Evolutionary conservation across 2,113 vertebrate genomes (phyloP).

Genomic region (Heterotilapia buettikoferi): DNA sequence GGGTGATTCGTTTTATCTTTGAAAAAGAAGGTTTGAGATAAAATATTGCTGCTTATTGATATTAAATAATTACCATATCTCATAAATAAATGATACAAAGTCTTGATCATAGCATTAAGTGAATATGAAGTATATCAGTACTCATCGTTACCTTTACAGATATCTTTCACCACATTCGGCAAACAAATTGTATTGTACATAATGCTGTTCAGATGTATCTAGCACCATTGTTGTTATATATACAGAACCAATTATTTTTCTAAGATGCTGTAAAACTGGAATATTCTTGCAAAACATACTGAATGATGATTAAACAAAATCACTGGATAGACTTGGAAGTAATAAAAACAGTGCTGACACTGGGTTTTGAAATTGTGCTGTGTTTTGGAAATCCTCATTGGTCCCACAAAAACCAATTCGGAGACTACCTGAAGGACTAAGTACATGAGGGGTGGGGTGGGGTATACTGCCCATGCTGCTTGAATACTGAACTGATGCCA

Average conservation of each 20-base stretch:
- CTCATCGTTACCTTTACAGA: background rate
- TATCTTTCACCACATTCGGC: background rate
- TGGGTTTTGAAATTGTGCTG: slow-evolving; percentile 25
- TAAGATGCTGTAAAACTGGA: slow-evolving; percentile 64
- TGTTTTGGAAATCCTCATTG: slow-evolving; percentile 14
- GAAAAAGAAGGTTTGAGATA: background rate
- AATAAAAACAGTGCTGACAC: slow-evolving; percentile 21
- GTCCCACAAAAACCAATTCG: slow-evolving; percentile 6
- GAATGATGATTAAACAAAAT: slow-evolving; percentile 11
- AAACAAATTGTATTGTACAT: slow-evolving; percentile 27
- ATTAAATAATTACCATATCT: background rate
- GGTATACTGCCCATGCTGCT: slow-evolving; percentile 38
- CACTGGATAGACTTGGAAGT: background rate
- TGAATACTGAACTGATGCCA: slow-evolving; percentile 37
- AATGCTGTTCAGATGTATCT: slow-evolving; percentile 40
- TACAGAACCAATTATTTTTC: slow-evolving; percentile 75
- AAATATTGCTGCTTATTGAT: background rate
- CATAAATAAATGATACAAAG: background rate
- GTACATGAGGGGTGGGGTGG: background rate
- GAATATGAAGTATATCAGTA: background rate
- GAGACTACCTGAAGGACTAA: slow-evolving; percentile 15
- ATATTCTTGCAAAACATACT: slow-evolving; percentile 25
- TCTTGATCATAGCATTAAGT: background rate
- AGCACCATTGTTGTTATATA: slow-evolving; percentile 59
- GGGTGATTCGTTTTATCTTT: background rate